Conservation (phyloP, 2,888 invertebrate species). For the Drosophila stalkeri region DNA sequence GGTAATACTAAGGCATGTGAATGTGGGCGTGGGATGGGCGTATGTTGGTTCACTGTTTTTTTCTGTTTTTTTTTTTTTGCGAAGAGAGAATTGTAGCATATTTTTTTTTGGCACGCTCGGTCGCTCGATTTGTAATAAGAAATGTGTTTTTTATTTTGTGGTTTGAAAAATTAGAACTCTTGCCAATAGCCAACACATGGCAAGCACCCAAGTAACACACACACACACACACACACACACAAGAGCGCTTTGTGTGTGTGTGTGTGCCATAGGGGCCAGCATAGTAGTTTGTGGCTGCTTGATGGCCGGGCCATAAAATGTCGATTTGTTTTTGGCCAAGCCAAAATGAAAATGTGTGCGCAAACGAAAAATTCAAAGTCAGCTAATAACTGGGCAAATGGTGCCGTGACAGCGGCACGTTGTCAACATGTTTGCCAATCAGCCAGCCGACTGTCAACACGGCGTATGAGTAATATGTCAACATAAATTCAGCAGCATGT, state of each 20-base stretch:
- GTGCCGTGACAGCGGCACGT: slow-evolving; percentile 34
- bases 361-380: slow-evolving; percentile 33
- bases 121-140: slow-evolving; percentile 78
- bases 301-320: slow-evolving; percentile 73
- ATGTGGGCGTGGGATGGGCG: not conserved
- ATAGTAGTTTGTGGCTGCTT: slow-evolving; percentile 76
- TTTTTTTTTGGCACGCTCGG: slow-evolving; percentile 69
- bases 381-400: slow-evolving; percentile 70
- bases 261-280: slow-evolving; percentile 47
- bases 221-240: slow-evolving; percentile 16
- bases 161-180: slow-evolving; percentile 77
- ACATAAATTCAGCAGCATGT: slow-evolving; percentile 22
- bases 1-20: not conserved
- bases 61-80: not conserved
- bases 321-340: slow-evolving; percentile 67
- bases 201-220: slow-evolving; percentile 60
- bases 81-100: slow-evolving; percentile 56
- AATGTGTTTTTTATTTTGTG: slow-evolving; percentile 72
- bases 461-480: slow-evolving; percentile 59
- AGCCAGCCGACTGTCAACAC: slow-evolving; percentile 26
- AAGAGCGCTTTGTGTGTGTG: slow-evolving; percentile 4
- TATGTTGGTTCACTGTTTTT: slow-evolving; percentile 4
- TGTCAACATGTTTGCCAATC: slow-evolving; percentile 60
- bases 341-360: slow-evolving; percentile 20
- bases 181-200: slow-evolving; percentile 72